Evolutionary conservation across 2,113 vertebrate species (phyloP).

Genomic region (Perca fluviatilis): DNA sequence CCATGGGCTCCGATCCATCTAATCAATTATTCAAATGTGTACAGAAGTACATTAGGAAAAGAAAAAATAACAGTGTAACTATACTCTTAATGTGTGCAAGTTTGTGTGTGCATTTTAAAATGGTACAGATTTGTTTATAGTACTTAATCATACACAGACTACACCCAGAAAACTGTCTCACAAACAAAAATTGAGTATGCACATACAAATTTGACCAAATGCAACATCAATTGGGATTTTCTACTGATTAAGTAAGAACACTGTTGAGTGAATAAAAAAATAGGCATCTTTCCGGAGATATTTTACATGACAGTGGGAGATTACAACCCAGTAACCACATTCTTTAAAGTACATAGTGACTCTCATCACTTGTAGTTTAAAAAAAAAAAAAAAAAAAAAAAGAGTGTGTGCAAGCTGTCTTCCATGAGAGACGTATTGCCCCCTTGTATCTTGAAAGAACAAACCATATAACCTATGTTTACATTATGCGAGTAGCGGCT

Average conservation of each 20-base stretch:
- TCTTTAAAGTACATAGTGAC: background rate
- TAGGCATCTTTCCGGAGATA: background rate
- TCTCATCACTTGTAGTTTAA: background rate
- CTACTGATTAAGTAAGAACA: background rate
- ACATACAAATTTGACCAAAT: background rate
- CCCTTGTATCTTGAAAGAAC: background rate
- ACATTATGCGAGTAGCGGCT: background rate
- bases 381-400: background rate
- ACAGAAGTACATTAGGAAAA: constrained; percentile 12
- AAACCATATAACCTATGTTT: background rate
- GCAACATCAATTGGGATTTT: background rate
- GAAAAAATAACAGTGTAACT: background rate
- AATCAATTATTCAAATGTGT: constrained; percentile 37
- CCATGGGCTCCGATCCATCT: constrained; percentile 5
- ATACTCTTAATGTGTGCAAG: background rate
- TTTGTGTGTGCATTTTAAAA: background rate
- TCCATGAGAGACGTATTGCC: background rate
- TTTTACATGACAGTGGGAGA: background rate
- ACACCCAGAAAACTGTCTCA: background rate
- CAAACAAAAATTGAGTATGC: background rate
- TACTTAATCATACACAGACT: background rate
- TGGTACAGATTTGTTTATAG: background rate
- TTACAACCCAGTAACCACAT: background rate
- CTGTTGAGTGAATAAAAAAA: background rate
- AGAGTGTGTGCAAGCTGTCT: background rate